Percentiles rank a stretch among this genome's conserved stretches.
phyloP scores from a whole-genome alignment of 2,113 vertebrate species.

The Chaetops frenatus region DNA sequence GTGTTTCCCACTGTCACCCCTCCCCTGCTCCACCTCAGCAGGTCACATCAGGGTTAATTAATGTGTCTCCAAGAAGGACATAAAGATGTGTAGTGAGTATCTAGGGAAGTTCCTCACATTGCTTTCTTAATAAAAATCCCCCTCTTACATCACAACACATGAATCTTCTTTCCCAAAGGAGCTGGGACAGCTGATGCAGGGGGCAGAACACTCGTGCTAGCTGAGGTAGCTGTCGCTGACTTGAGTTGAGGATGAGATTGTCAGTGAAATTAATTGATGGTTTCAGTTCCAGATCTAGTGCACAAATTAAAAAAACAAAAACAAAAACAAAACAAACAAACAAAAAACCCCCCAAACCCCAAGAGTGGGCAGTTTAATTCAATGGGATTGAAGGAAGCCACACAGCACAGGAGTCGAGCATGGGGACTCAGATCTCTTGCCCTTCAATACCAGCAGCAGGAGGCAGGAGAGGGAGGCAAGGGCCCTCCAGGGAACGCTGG shows the following conservation, averaged over 20 bases:
- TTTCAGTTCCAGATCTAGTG: conserved; percentile 73
- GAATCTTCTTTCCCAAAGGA: not conserved
- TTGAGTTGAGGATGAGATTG: conserved; percentile 22
- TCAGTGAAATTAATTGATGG: conserved; percentile 71
- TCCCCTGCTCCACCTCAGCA: not conserved
- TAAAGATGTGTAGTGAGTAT: not conserved
- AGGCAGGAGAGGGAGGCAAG: not conserved
- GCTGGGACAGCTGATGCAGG: not conserved
- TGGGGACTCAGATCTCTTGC: conserved; percentile 50
- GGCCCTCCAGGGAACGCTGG: not conserved
- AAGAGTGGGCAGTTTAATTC: conserved; percentile 45
- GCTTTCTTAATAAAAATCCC: not conserved
- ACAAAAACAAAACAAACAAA: not conserved
- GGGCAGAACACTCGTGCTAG: not conserved
- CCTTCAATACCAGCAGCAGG: not conserved
- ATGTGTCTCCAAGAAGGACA: not conserved
- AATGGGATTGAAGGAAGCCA: conserved; percentile 42
- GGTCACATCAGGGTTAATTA: not conserved
- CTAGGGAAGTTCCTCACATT: not conserved
- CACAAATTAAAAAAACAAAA: conserved; percentile 9
- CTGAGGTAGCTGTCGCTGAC: conserved; percentile 52
- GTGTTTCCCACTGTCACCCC: not conserved
- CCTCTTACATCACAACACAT: not conserved
- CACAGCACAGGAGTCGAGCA: conserved; percentile 25
- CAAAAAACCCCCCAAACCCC: not conserved